A percentile compares a stretch with the other conserved stretches of the same genome.
Evolutionary conservation across 2,113 vertebrate genomes (phyloP).

Genomic region (Alouatta palliata): DNA sequence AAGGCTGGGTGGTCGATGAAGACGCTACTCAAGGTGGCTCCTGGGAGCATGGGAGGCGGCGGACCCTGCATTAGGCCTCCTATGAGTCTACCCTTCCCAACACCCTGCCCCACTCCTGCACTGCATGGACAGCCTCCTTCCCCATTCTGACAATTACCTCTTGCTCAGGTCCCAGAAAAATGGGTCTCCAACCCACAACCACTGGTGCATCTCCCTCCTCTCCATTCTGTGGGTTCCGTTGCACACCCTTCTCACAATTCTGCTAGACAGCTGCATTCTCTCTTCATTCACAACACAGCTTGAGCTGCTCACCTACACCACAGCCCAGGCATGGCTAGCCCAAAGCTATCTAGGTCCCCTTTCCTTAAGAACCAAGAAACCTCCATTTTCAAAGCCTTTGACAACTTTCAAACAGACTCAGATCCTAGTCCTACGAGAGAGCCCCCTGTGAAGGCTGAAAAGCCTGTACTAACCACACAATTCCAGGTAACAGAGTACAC

Average conservation of each 20-base stretch:
- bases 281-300: background rate
- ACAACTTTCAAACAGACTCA: background rate
- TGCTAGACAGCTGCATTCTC: background rate
- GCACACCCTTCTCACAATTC: background rate
- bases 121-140: background rate
- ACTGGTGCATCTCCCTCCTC: background rate
- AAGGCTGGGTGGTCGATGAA: background rate
- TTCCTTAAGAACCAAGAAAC: background rate
- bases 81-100: rapidly evolving
- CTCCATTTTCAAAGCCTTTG: background rate
- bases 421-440: background rate
- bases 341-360: background rate
- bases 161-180: background rate
- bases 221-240: background rate
- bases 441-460: background rate
- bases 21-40: background rate
- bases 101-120: too few relatives aligned
- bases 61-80: background rate
- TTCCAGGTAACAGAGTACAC: background rate
- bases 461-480: background rate
- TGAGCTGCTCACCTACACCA: background rate
- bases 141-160: background rate
- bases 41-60: background rate
- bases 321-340: background rate
- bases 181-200: background rate